Conservation (phyloP, 1,140 invertebrate genomes). For the Penaeus japonicus region DNA sequence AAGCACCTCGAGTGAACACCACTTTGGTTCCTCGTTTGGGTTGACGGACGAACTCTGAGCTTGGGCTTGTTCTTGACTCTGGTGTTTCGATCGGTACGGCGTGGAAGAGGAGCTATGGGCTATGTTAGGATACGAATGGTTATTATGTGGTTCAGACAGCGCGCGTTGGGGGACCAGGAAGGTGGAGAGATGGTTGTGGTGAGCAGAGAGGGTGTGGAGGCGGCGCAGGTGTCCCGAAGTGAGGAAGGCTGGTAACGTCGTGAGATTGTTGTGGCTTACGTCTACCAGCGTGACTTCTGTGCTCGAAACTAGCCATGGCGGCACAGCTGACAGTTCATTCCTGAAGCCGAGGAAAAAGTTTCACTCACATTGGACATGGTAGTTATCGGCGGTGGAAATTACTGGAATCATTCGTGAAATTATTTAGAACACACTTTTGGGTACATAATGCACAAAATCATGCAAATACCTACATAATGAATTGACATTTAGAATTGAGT, state of each 20-base stretch:
- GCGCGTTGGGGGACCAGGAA: slow-evolving; percentile 27
- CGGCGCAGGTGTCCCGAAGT: slow-evolving; percentile 43
- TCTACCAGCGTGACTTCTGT: slow-evolving; percentile 45
- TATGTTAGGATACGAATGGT: background rate
- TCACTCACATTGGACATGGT: too few species aligned
- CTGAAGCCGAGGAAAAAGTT: background rate
- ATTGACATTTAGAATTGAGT: too few species aligned
- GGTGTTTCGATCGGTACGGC: background rate
- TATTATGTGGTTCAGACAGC: background rate
- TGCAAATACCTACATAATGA: too few species aligned
- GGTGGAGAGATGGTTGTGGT: slow-evolving; percentile 35
- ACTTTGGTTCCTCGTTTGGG: slow-evolving; percentile 18
- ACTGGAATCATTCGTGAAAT: too few species aligned
- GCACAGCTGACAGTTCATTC: slow-evolving; percentile 29
- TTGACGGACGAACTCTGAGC: background rate
- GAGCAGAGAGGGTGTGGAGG: slow-evolving; percentile 46
- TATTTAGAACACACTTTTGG: too few species aligned
- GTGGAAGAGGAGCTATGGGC: background rate
- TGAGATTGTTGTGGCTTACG: slow-evolving; percentile 38
- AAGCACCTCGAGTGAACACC: slow-evolving; percentile 37
- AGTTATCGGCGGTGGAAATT: too few species aligned
- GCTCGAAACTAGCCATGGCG: slow-evolving; percentile 44
- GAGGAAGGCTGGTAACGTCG: slow-evolving; percentile 39
- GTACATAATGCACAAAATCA: too few species aligned
- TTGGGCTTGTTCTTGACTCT: background rate